Conservation (phyloP, 2,797 vertebrate genomes). For the Catostomus latipinnis region DNA sequence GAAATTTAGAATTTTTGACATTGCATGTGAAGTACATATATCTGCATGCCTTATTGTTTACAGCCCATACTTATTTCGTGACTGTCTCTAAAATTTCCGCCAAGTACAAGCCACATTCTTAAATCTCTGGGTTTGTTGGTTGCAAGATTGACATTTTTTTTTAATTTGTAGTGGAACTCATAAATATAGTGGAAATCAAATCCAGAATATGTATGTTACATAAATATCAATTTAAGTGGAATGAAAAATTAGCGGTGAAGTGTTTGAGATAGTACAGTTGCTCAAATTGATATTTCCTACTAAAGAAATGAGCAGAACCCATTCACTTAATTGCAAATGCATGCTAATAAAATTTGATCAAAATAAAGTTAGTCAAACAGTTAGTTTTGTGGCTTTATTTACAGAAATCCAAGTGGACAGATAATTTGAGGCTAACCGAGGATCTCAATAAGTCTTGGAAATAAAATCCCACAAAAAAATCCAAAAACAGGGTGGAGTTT, state of each 20-base stretch:
- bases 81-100: constrained; percentile 72
- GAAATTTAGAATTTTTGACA: too few relatives aligned
- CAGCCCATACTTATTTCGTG: constrained; percentile 75
- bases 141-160: constrained; percentile 63
- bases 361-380: not conserved
- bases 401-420: not conserved
- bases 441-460: not conserved
- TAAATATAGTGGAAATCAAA: constrained; percentile 46
- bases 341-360: too few relatives aligned
- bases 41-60: constrained; percentile 80
- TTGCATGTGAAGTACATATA: constrained; percentile 66
- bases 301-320: too few relatives aligned
- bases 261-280: too few relatives aligned
- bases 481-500: not conserved
- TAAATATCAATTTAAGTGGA: constrained; percentile 54
- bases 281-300: too few relatives aligned
- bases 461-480: not conserved
- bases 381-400: not conserved
- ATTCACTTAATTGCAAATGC: too few relatives aligned
- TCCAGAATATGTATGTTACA: constrained; percentile 59
- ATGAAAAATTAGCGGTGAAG: constrained; percentile 49
- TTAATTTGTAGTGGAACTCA: constrained; percentile 60
- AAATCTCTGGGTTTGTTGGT: constrained; percentile 70
- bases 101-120: constrained; percentile 75
- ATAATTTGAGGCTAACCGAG: not conserved